Percentiles rank a stretch among this genome's conserved stretches.
These are phyloP conservation scores for Archilochus colubris DNA, from an alignment of 2,113 vertebrate species.

Conservation along the genomic window DNA sequence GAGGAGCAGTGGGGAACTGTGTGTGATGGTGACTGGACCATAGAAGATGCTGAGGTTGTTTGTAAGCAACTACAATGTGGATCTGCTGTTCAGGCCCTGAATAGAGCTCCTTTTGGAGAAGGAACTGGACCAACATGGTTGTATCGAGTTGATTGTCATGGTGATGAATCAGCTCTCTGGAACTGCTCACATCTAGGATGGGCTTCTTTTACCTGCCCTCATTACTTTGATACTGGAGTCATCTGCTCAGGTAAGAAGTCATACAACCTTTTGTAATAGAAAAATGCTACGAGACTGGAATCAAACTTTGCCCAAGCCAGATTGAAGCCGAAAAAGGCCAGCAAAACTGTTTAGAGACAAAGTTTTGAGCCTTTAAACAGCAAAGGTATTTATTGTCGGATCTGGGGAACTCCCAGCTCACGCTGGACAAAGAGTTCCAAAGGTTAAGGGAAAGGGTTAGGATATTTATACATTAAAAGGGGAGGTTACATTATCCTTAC, in stretches of 20 bases:
- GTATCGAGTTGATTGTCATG: conserved; percentile 60
- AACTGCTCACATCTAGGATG: conserved; percentile 65
- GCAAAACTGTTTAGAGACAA: too few relatives aligned
- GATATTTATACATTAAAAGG: too few relatives aligned
- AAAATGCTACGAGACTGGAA: not conserved
- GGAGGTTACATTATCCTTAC: too few relatives aligned
- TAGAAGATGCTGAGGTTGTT: conserved; percentile 67
- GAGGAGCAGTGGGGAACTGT: conserved; percentile 74
- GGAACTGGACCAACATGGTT: conserved; percentile 76
- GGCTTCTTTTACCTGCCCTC: conserved; percentile 67
- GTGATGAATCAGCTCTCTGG: conserved; percentile 73
- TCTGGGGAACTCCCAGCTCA: too few relatives aligned
- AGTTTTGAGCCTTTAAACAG: too few relatives aligned
- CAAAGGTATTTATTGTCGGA: too few relatives aligned
- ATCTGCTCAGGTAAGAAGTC: conserved; percentile 75
- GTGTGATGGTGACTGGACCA: conserved; percentile 73
- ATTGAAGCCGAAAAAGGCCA: too few relatives aligned
- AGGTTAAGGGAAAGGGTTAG: too few relatives aligned
- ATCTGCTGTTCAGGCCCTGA: conserved; percentile 56
- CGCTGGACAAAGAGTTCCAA: too few relatives aligned
- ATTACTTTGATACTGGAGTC: conserved; percentile 69
- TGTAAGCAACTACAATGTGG: conserved; percentile 72
- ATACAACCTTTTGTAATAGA: not conserved
- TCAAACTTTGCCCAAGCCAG: not conserved
- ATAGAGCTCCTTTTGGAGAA: conserved; percentile 64